phyloP scores from a whole-genome alignment of 2,113 vertebrate species.

The Pluvianellus socialis region DNA sequence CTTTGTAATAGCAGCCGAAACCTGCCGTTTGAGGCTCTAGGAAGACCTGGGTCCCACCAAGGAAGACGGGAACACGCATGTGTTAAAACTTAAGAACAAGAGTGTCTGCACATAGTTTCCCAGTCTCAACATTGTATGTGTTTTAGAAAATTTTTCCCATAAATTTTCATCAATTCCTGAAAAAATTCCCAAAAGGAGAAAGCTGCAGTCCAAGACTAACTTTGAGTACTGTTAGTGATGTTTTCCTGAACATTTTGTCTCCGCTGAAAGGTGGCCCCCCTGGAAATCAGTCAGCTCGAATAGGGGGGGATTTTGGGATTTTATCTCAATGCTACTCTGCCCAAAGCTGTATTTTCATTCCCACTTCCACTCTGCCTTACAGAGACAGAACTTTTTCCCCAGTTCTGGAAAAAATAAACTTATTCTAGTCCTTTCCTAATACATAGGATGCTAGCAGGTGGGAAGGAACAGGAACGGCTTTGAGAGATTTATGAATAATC shows the following conservation, averaged over 20 bases:
- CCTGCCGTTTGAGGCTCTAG: not conserved
- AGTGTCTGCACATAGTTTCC: fast-evolving
- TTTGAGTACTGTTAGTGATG: not conserved
- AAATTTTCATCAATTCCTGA: not conserved
- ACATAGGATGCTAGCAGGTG: not conserved
- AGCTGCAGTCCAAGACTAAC: not conserved
- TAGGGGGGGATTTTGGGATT: not conserved
- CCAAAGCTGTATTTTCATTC: not conserved
- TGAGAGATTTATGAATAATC: not conserved
- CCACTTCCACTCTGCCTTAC: not conserved
- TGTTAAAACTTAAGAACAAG: not conserved
- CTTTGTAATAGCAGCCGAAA: not conserved
- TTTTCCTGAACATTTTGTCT: not conserved
- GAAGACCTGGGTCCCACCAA: not conserved
- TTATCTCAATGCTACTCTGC: fast-evolving
- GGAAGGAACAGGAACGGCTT: not conserved
- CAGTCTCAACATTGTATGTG: fast-evolving
- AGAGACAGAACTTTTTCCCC: not conserved
- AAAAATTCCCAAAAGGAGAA: not conserved
- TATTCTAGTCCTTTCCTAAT: not conserved
- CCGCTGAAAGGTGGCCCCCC: not conserved
- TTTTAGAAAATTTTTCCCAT: not conserved
- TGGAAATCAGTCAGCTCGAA: not conserved
- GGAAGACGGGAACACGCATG: fast-evolving
- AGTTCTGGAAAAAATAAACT: not conserved